Conservation (phyloP, 2,113 vertebrate genomes). For the Anseranas semipalmata region DNA sequence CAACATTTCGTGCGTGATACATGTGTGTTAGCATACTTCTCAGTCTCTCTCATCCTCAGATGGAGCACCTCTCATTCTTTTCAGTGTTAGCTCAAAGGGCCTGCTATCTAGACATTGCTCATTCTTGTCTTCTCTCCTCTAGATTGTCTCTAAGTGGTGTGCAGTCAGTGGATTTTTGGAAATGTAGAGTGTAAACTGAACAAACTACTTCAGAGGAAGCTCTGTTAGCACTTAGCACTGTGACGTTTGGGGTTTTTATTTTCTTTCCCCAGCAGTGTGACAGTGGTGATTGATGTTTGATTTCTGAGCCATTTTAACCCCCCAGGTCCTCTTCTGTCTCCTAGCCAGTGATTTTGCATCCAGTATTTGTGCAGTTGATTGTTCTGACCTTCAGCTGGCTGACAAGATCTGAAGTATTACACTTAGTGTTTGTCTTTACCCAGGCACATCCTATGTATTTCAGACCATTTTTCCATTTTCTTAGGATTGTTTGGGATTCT, state of each 20-base stretch:
- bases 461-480: not conserved
- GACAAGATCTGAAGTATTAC: not conserved
- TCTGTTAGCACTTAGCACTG: not conserved
- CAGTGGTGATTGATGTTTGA: not conserved
- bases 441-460: not conserved
- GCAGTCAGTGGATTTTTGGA: not conserved
- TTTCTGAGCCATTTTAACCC: not conserved
- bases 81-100: not conserved
- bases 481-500: slow-evolving; percentile 11
- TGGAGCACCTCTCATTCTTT: not conserved
- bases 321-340: not conserved
- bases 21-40: not conserved
- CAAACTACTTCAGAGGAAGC: not conserved
- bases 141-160: not conserved
- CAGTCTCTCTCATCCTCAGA: not conserved
- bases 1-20: not conserved
- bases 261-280: not conserved
- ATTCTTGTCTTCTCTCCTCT: not conserved
- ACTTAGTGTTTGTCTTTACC: not conserved
- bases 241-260: not conserved
- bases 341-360: not conserved
- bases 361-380: slow-evolving; percentile 16
- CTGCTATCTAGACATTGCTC: not conserved
- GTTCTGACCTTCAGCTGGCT: slow-evolving; percentile 13
- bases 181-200: not conserved